A percentile compares a stretch with the other conserved stretches of the same genome.
phyloP scores from a whole-genome alignment of 1,140 invertebrate species.

The Bombus haemorrhoidalis region DNA sequence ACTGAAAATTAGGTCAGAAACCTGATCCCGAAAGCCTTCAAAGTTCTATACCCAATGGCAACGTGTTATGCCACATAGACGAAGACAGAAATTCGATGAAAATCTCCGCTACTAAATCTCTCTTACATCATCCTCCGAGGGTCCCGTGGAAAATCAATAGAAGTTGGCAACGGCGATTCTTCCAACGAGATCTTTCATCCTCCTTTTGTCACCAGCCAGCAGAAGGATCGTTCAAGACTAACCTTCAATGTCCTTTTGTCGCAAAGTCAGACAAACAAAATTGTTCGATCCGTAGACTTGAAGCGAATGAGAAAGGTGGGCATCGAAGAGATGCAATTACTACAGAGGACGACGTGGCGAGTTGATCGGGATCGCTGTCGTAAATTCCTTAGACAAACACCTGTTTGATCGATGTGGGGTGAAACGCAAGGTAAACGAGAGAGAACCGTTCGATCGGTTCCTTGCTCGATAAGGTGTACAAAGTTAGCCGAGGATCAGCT shows the following conservation, averaged over 20 bases:
- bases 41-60: neutral
- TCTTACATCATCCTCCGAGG: constrained; percentile 28
- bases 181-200: constrained; percentile 8
- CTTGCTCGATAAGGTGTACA: constrained; percentile 72
- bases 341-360: neutral
- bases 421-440: constrained; percentile 67
- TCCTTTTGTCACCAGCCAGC: neutral
- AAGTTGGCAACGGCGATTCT: constrained; percentile 9
- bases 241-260: neutral
- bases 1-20: neutral
- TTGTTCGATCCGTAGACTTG: neutral
- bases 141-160: constrained; percentile 24
- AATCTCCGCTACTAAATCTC: constrained; percentile 30
- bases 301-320: neutral
- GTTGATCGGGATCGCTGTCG: constrained; percentile 37
- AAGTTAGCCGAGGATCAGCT: constrained; percentile 78
- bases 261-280: neutral
- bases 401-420: constrained; percentile 64
- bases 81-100: constrained; percentile 15
- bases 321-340: constrained; percentile 18
- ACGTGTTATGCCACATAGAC: neutral
- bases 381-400: constrained; percentile 62
- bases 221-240: neutral
- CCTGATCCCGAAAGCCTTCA: neutral
- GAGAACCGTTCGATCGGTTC: constrained; percentile 71